Percentiles rank a stretch among this genome's conserved stretches.
phyloP scores from a whole-genome alignment of 2,888 invertebrate genomes.

The Tyria jacobaeae region DNA sequence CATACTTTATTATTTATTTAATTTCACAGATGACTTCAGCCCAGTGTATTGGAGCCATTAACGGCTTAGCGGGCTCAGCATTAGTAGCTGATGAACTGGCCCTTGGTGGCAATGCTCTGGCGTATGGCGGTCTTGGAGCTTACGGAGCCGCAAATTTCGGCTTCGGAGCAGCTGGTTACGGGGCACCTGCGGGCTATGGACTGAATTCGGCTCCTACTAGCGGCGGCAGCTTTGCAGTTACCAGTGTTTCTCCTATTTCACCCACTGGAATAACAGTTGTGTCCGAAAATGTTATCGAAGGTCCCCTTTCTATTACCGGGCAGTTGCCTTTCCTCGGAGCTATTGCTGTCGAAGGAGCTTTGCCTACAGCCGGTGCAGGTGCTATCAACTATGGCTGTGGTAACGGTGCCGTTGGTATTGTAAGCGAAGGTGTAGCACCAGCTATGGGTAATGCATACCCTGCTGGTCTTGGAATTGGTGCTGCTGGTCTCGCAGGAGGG shows the following conservation, averaged over 20 bases:
- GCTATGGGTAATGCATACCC: conserved; percentile 10
- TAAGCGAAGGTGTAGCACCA: conserved; percentile 18
- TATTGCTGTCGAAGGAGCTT: conserved; percentile 45
- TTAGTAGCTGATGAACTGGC: conserved; percentile 33
- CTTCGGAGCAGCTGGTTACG: conserved; percentile 13
- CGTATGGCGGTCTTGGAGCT: neutral
- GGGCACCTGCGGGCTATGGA: conserved; percentile 12
- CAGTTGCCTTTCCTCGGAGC: conserved; percentile 49
- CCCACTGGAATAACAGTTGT: conserved; percentile 55
- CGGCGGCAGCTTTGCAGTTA: conserved; percentile 46
- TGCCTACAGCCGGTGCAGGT: conserved; percentile 57
- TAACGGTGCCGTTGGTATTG: neutral
- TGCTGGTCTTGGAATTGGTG: conserved; percentile 3
- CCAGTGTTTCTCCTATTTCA: conserved; percentile 53
- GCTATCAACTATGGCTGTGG: conserved; percentile 18
- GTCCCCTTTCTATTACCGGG: conserved; percentile 41
- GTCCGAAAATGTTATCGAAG: conserved; percentile 52
- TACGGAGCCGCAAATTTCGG: neutral
- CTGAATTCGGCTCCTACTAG: conserved; percentile 28
- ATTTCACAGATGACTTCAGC: conserved; percentile 23
- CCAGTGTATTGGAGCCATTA: conserved; percentile 26
- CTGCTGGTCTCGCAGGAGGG: neutral
- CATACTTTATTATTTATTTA: neutral
- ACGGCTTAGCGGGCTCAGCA: conserved; percentile 9
- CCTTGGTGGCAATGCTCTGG: neutral